A percentile compares a stretch with the other conserved stretches of the same genome.
phyloP scores from a whole-genome alignment of 1,140 invertebrate species.

The Physella acuta region DNA sequence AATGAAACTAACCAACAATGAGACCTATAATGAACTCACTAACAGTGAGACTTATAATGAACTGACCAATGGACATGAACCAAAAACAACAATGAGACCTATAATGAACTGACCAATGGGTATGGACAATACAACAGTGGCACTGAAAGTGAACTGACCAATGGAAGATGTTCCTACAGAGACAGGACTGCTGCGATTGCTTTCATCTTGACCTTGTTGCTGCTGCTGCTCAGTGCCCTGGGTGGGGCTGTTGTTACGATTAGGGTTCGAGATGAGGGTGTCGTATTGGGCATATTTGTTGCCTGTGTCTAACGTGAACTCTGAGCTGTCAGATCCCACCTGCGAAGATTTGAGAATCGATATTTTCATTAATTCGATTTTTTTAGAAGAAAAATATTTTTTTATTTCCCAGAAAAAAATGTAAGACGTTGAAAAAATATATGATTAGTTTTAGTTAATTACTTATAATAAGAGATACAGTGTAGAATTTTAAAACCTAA shows the following conservation, averaged over 20 bases:
- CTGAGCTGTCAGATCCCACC: slow-evolving; percentile 12
- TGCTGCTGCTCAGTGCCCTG: not conserved
- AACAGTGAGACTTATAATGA: not conserved
- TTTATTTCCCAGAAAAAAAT: too few relatives aligned
- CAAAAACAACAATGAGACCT: not conserved
- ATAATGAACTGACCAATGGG: too few relatives aligned
- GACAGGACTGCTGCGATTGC: slow-evolving; percentile 42
- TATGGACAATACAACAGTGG: not conserved
- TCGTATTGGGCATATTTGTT: not conserved
- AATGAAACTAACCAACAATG: not conserved
- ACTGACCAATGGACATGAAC: not conserved
- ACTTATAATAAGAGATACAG: too few relatives aligned
- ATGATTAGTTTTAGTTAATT: too few relatives aligned
- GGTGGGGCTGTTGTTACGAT: too few relatives aligned
- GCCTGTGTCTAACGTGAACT: slow-evolving; percentile 2
- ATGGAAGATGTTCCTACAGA: slow-evolving; percentile 36
- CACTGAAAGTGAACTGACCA: slow-evolving; percentile 16
- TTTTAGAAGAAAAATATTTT: too few relatives aligned
- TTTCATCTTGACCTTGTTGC: slow-evolving; percentile 45
- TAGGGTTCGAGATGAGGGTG: not conserved
- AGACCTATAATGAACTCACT: not conserved
- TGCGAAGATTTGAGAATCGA: not conserved
- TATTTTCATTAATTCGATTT: too few relatives aligned
- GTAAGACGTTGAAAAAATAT: too few relatives aligned
- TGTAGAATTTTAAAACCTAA: too few relatives aligned